Evolutionary conservation across 2,888 invertebrate species (phyloP).

Genomic region (Amorpha juglandis): DNA sequence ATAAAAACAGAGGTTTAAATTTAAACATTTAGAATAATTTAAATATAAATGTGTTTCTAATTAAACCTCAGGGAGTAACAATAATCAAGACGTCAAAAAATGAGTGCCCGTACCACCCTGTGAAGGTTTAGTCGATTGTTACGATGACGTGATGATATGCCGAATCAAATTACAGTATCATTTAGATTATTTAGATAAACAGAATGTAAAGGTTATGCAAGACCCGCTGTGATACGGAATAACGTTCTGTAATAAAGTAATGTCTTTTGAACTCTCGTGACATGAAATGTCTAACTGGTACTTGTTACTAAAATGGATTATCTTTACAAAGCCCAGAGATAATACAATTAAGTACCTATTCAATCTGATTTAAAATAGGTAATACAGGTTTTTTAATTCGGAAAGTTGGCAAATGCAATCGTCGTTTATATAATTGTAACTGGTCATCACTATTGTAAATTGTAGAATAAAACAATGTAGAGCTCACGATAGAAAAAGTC

Average conservation of each 20-base stretch:
- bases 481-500: too few relatives aligned
- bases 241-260: constrained; percentile 10
- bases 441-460: too few relatives aligned
- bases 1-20: too few relatives aligned
- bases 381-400: too few relatives aligned
- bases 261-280: background rate
- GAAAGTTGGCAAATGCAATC: too few relatives aligned
- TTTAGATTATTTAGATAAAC: constrained; percentile 45
- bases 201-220: constrained; percentile 21
- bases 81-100: constrained; percentile 14
- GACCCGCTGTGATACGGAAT: constrained; percentile 2
- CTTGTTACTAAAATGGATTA: constrained; percentile 13
- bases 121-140: constrained; percentile 40
- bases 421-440: too few relatives aligned
- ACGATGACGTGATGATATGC: constrained; percentile 53
- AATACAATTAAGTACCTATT: background rate
- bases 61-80: constrained; percentile 3
- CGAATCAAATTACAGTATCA: constrained; percentile 34
- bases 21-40: background rate
- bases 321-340: background rate
- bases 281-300: background rate
- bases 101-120: constrained; percentile 39
- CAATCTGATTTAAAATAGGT: background rate
- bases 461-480: too few relatives aligned
- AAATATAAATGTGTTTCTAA: constrained; percentile 12